These are phyloP conservation scores for Coryphaenoides rupestris DNA, from an alignment of 2,113 vertebrate genomes.

Conservation along the genomic window DNA sequence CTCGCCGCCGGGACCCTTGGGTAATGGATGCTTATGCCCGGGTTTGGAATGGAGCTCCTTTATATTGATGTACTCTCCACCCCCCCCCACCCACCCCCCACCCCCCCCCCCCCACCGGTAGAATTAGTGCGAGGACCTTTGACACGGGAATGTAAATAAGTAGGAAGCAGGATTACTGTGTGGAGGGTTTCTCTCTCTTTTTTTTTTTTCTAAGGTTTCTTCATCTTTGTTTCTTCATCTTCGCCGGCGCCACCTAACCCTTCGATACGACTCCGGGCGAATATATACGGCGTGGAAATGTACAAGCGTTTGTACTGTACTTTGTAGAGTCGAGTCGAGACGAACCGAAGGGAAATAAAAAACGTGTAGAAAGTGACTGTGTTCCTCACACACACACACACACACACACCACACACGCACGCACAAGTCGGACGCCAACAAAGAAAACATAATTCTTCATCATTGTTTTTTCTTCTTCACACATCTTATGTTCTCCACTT, in stretches of 20 bases:
- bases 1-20: conserved; percentile 29
- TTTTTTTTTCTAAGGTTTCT: conserved; percentile 1
- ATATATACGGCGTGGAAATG: conserved; percentile 10
- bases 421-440: too few relatives aligned
- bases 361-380: too few relatives aligned
- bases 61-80: conserved; percentile 39
- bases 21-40: conserved; percentile 53
- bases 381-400: too few relatives aligned
- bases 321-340: too few relatives aligned
- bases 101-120: conserved; percentile 15
- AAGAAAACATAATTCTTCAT: too few relatives aligned
- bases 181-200: too few relatives aligned
- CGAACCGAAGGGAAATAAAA: too few relatives aligned
- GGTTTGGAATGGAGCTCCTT: conserved; percentile 14
- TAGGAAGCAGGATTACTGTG: conserved; percentile 44
- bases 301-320: too few relatives aligned
- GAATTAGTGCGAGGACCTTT: conserved; percentile 49
- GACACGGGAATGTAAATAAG: conserved; percentile 62
- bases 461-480: too few relatives aligned
- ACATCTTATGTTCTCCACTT: too few relatives aligned
- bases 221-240: conserved; percentile 8
- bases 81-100: not conserved
- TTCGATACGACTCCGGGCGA: not conserved
- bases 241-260: not conserved
- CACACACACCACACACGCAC: too few relatives aligned